A percentile compares a stretch with the other conserved stretches of the same genome.
phyloP scores from a whole-genome alignment of 2,888 invertebrate genomes.

The Hirtodrosophila trivittata region DNA sequence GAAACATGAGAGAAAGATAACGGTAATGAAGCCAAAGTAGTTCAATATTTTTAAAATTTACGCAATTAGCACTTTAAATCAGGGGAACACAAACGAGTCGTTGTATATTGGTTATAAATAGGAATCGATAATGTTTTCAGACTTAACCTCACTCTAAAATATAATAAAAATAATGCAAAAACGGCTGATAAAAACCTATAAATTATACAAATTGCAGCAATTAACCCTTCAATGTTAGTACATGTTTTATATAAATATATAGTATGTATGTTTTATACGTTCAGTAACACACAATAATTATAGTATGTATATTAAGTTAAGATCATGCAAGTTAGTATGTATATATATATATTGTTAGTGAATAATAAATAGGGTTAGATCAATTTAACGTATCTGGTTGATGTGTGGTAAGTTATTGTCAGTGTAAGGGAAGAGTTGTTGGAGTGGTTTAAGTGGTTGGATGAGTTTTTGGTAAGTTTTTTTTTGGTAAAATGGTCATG shows the following conservation, averaged over 20 bases:
- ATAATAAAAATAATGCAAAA: background rate
- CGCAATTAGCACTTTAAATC: conserved; percentile 15
- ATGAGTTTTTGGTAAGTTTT: conserved; percentile 8
- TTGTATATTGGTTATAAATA: too few species aligned
- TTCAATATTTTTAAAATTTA: conserved; percentile 10
- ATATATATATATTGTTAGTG: conserved; percentile 20
- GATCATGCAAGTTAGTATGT: conserved; percentile 40
- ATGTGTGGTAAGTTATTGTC: conserved; percentile 37
- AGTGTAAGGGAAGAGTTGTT: conserved; percentile 19
- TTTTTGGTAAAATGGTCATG: conserved; percentile 37
- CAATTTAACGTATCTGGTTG: conserved; percentile 15
- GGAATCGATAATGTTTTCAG: too few species aligned
- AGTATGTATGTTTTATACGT: background rate
- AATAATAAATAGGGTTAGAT: conserved; percentile 40
- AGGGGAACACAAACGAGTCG: too few species aligned
- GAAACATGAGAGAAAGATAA: conserved; percentile 19
- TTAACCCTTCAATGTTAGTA: background rate
- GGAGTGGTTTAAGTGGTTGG: conserved; percentile 14
- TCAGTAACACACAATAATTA: background rate
- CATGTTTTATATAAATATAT: background rate
- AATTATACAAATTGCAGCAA: too few species aligned
- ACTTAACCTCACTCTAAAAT: too few species aligned
- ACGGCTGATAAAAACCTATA: background rate
- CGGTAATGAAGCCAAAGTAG: conserved; percentile 19
- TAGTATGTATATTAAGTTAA: conserved; percentile 4